These are phyloP conservation scores for Vulpes lagopus DNA, from an alignment of 2,113 vertebrate species.

Conservation along the genomic window DNA sequence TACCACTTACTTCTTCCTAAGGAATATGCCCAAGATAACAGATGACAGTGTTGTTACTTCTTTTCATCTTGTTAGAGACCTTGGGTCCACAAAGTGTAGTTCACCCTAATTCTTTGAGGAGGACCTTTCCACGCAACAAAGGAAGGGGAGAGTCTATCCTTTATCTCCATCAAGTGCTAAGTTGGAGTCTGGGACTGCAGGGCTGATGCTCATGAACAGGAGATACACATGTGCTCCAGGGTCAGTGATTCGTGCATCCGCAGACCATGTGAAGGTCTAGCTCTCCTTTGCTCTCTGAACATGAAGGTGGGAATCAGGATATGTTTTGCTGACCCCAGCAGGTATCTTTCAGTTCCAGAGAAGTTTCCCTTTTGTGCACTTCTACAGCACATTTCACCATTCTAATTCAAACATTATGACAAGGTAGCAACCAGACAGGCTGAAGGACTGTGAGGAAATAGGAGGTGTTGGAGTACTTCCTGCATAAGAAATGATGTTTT, in stretches of 20 bases:
- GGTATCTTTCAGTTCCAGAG: not conserved
- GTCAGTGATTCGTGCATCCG: too few species aligned
- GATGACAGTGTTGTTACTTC: not conserved
- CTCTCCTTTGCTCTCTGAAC: not conserved
- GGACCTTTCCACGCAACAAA: not conserved
- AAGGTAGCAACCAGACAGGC: not conserved
- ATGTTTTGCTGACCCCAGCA: not conserved
- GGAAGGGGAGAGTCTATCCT: not conserved
- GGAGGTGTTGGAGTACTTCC: slow-evolving; percentile 1
- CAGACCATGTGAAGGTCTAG: not conserved
- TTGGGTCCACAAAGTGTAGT: not conserved
- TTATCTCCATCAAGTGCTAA: not conserved
- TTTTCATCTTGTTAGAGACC: not conserved
- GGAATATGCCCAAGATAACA: not conserved
- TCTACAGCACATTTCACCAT: not conserved
- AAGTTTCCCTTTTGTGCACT: not conserved
- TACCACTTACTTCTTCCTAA: not conserved
- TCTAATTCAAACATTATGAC: not conserved
- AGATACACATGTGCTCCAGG: not conserved
- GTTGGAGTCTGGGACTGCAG: not conserved
- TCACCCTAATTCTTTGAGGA: not conserved
- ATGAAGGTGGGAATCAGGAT: not conserved
- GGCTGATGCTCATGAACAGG: not conserved
- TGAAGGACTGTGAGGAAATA: not conserved
- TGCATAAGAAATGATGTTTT: slow-evolving; percentile 37